Percentiles rank a stretch among this genome's conserved stretches.
phyloP scores from a whole-genome alignment of 2,888 invertebrate genomes.

The Nowickia ferox region DNA sequence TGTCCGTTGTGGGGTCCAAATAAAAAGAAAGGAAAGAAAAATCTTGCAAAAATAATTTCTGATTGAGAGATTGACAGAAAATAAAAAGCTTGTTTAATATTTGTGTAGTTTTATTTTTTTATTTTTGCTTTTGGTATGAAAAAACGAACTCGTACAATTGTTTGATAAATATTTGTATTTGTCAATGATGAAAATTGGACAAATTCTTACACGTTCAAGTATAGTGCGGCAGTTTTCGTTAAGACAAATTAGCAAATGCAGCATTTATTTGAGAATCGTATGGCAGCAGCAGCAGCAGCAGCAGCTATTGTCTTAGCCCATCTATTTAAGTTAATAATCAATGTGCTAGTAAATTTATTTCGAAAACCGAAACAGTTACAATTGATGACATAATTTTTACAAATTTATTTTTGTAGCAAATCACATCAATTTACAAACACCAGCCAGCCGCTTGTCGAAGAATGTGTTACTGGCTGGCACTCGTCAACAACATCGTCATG shows the following conservation, averaged over 20 bases:
- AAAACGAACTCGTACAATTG: background rate
- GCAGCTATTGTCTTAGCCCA: background rate
- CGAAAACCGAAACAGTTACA: constrained; percentile 55
- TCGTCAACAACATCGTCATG: too few relatives aligned
- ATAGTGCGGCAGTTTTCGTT: background rate
- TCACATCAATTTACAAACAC: constrained; percentile 1
- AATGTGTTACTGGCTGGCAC: too few relatives aligned
- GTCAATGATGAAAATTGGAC: constrained; percentile 4
- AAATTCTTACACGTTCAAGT: background rate
- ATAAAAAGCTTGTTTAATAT: constrained; percentile 29
- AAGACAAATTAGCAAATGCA: constrained; percentile 28
- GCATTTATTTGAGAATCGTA: background rate
- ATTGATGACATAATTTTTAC: constrained; percentile 57
- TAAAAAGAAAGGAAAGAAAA: constrained; percentile 13
- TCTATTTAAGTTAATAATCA: constrained; percentile 42
- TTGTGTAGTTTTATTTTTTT: constrained; percentile 10
- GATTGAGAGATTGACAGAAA: constrained; percentile 25
- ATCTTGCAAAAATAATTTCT: constrained; percentile 16
- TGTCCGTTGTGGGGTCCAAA: background rate
- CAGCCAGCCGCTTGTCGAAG: background rate
- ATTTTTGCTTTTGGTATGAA: too few relatives aligned
- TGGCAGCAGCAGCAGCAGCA: background rate
- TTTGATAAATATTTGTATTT: constrained; percentile 51
- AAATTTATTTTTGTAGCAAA: constrained; percentile 47
- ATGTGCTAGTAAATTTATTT: constrained; percentile 49